A percentile compares a stretch with the other conserved stretches of the same genome.
These are phyloP conservation scores for Gobionotothen gibberifrons DNA, from an alignment of 2,797 vertebrate species.

Conservation along the genomic window DNA sequence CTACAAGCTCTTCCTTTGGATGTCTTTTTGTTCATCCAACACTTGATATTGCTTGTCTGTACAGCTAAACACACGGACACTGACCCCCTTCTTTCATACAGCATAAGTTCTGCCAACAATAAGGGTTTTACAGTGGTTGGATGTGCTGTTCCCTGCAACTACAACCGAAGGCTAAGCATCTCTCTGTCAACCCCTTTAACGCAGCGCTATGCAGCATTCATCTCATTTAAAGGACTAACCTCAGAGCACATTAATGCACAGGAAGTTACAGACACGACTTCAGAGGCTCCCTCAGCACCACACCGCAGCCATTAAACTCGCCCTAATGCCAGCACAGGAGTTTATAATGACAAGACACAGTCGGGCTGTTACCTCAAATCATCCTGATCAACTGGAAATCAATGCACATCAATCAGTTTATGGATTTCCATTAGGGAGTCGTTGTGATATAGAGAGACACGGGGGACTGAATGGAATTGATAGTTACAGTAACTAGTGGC, in stretches of 20 bases:
- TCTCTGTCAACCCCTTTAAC: conserved; percentile 1
- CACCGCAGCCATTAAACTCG: not conserved
- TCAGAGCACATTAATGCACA: conserved; percentile 47
- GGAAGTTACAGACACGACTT: conserved; percentile 38
- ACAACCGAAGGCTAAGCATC: not conserved
- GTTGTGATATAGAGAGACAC: not conserved
- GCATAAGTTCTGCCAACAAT: conserved; percentile 5
- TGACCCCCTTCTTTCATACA: not conserved
- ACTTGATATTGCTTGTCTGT: not conserved
- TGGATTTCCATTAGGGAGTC: conserved; percentile 31
- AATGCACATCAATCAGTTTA: conserved; percentile 9
- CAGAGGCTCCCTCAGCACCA: not conserved
- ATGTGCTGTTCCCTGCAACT: not conserved
- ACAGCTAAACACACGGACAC: not conserved
- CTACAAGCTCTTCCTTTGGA: not conserved
- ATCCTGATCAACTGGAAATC: conserved; percentile 38
- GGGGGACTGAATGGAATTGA: conserved; percentile 17
- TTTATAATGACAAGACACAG: conserved; percentile 7
- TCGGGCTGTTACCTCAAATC: conserved; percentile 5
- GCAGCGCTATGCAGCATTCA: conserved; percentile 20
- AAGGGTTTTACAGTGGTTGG: not conserved
- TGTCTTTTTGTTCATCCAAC: not conserved
- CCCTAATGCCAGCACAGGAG: not conserved
- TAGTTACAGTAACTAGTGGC: conserved; percentile 25
- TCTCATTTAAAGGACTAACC: conserved; percentile 39